phyloP scores from a whole-genome alignment of 2,797 vertebrate genomes.

The Centropyge bicolor region DNA sequence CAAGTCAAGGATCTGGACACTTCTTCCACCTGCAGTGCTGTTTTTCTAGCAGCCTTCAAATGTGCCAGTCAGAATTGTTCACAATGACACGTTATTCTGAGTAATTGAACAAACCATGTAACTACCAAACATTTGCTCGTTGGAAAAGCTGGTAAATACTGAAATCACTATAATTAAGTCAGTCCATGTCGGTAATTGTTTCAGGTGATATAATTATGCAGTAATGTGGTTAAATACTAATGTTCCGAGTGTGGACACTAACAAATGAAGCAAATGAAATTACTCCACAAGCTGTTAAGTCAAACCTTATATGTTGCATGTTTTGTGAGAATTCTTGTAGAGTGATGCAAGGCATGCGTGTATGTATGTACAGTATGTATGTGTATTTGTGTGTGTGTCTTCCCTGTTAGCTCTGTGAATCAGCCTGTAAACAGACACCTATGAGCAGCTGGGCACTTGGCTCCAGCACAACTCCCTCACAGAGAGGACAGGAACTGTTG shows the following conservation, averaged over 20 bases:
- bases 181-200: slow-evolving; percentile 45
- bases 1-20: too few relatives aligned
- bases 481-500: slow-evolving; percentile 85
- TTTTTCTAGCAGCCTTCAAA: background rate
- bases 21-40: background rate
- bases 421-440: slow-evolving; percentile 83
- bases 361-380: slow-evolving; percentile 7
- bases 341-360: slow-evolving; percentile 34
- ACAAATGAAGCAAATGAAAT: slow-evolving; percentile 60
- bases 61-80: slow-evolving; percentile 17
- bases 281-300: slow-evolving; percentile 28
- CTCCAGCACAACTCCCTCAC: slow-evolving; percentile 79
- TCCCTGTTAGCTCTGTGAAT: slow-evolving; percentile 67
- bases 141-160: slow-evolving; percentile 55
- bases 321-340: slow-evolving; percentile 33
- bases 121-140: slow-evolving; percentile 30
- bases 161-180: slow-evolving; percentile 54
- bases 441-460: slow-evolving; percentile 94
- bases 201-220: slow-evolving; percentile 68
- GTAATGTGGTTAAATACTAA: slow-evolving; percentile 51
- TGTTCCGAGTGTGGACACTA: slow-evolving; percentile 29
- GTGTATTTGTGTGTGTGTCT: slow-evolving; percentile 33
- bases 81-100: slow-evolving; percentile 21
- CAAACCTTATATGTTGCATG: slow-evolving; percentile 39
- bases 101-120: slow-evolving; percentile 26